A percentile compares a stretch with the other conserved stretches of the same genome.
Conservation (phyloP, 2,888 invertebrate species). For the Andrena hattorfiana region DNA sequence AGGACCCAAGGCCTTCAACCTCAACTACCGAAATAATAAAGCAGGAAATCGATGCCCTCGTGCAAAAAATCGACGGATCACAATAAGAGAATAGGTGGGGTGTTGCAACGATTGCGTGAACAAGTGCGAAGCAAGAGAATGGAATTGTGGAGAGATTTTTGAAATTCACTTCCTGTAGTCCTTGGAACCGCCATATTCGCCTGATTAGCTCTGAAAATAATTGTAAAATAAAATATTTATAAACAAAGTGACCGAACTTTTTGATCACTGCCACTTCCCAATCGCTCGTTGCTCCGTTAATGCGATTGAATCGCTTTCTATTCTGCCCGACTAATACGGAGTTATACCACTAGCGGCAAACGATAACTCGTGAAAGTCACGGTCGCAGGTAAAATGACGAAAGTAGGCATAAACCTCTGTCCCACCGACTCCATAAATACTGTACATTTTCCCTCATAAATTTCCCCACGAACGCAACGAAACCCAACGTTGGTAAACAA, state of each 20-base stretch:
- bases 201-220: not conserved
- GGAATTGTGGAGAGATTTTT: not conserved
- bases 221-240: not conserved
- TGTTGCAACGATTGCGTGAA: not conserved
- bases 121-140: too few relatives aligned
- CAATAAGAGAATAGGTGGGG: not conserved
- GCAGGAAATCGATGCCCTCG: too few relatives aligned
- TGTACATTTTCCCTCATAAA: slow-evolving; percentile 36
- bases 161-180: not conserved
- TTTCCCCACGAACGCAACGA: not conserved
- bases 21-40: too few relatives aligned
- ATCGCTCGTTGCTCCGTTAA: not conserved
- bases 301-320: slow-evolving; percentile 42
- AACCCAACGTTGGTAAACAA: not conserved
- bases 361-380: slow-evolving; percentile 61
- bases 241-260: not conserved
- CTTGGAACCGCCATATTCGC: not conserved
- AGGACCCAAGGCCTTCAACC: too few relatives aligned
- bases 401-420: slow-evolving; percentile 51
- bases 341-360: slow-evolving; percentile 58
- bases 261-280: not conserved
- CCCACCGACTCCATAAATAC: slow-evolving; percentile 7
- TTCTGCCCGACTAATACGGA: slow-evolving; percentile 26
- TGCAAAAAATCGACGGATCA: not conserved
- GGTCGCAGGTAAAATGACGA: slow-evolving; percentile 57